These are phyloP conservation scores for Netelia fuscicornis DNA, from an alignment of 2,888 invertebrate genomes.

Conservation along the genomic window DNA sequence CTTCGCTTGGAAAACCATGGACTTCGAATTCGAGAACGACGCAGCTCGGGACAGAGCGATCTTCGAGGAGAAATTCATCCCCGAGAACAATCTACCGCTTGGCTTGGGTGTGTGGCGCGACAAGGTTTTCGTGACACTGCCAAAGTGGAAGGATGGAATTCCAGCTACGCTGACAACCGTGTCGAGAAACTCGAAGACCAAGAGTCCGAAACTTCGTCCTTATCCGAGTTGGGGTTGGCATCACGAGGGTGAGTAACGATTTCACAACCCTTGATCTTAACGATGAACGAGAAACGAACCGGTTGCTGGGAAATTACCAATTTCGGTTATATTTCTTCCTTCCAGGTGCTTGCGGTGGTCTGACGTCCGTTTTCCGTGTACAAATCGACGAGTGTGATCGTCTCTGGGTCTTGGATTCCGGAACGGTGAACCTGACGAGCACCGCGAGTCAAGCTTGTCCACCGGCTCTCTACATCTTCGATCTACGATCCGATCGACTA, in stretches of 20 bases:
- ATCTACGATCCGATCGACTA: slow-evolving; percentile 88
- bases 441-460: slow-evolving; percentile 90
- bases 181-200: slow-evolving; percentile 86
- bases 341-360: slow-evolving; percentile 87
- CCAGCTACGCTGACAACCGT: slow-evolving; percentile 91
- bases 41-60: slow-evolving; percentile 87
- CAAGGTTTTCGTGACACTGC: slow-evolving; percentile 91
- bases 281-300: not conserved
- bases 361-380: slow-evolving; percentile 92
- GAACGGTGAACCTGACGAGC: slow-evolving; percentile 89
- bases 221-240: slow-evolving; percentile 92
- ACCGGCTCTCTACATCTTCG: slow-evolving; percentile 90
- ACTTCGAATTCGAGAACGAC: slow-evolving; percentile 89
- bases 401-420: slow-evolving; percentile 93
- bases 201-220: slow-evolving; percentile 89
- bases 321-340: slow-evolving; percentile 15
- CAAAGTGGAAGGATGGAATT: slow-evolving; percentile 91
- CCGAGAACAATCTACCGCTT: slow-evolving; percentile 90
- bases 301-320: no score
- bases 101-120: slow-evolving; percentile 90
- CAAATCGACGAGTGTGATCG: slow-evolving; percentile 91
- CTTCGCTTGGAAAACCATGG: slow-evolving; percentile 91
- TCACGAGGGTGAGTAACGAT: slow-evolving; percentile 85
- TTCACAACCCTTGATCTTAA: not conserved
- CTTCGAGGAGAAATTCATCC: slow-evolving; percentile 87